Evolutionary conservation across 2,113 vertebrate genomes (phyloP).

Genomic region (Tetraodon nigroviridis): DNA sequence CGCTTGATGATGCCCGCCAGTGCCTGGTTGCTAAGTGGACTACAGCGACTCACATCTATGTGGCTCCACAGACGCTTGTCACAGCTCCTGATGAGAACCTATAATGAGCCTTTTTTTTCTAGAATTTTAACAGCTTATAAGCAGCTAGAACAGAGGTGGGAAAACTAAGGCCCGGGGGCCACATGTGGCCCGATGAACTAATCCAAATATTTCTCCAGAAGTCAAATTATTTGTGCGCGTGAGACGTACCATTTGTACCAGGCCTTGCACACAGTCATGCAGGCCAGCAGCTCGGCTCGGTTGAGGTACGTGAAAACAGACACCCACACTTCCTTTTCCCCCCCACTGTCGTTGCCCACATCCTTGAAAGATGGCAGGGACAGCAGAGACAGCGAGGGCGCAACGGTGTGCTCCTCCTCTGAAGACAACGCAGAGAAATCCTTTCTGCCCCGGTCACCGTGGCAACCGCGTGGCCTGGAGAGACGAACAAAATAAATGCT

Average conservation of each 20-base stretch:
- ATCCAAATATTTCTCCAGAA: no score
- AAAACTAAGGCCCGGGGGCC: no score
- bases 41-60: slow-evolving; percentile 90
- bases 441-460: slow-evolving; percentile 26
- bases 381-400: slow-evolving; percentile 61
- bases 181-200: no score
- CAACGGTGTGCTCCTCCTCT: slow-evolving; percentile 56
- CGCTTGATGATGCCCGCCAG: slow-evolving; percentile 91
- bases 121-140: no score
- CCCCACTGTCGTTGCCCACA: slow-evolving; percentile 67
- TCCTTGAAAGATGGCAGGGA: slow-evolving; percentile 71
- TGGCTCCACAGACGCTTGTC: slow-evolving; percentile 96
- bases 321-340: slow-evolving; percentile 94
- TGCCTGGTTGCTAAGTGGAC: slow-evolving; percentile 87
- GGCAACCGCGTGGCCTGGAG: slow-evolving; percentile 40
- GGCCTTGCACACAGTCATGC: slow-evolving; percentile 97
- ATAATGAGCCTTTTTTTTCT: no score
- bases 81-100: slow-evolving; percentile 62
- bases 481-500: neutral
- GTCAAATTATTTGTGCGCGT: neutral
- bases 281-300: slow-evolving; percentile 88
- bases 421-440: slow-evolving; percentile 60
- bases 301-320: slow-evolving; percentile 90
- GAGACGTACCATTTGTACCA: slow-evolving; percentile 96
- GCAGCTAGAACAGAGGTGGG: no score